These are phyloP conservation scores for Platynereis dumerilii DNA, from an alignment of 2,888 invertebrate genomes.

Conservation along the genomic window DNA sequence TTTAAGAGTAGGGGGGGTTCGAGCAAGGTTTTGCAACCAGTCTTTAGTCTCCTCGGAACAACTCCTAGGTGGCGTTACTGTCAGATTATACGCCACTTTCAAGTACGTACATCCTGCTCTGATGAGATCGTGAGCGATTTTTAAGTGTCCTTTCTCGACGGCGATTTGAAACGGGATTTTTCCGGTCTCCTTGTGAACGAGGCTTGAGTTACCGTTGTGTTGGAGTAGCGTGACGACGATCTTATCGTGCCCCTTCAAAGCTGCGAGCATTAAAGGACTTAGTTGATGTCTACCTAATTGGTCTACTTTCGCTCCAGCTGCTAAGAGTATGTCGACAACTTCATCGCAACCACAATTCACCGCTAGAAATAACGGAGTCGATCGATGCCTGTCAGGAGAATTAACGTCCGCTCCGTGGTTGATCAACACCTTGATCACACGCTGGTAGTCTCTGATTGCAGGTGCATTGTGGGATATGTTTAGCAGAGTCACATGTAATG, in stretches of 20 bases:
- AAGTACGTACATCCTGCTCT: slow-evolving; percentile 17
- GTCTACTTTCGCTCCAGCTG: slow-evolving; percentile 22
- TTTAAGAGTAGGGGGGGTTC: slow-evolving; percentile 4
- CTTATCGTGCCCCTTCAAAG: slow-evolving; percentile 26
- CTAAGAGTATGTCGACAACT: slow-evolving; percentile 19
- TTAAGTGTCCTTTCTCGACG: slow-evolving; percentile 19
- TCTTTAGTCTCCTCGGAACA: not conserved
- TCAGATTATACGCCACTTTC: not conserved
- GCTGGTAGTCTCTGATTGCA: slow-evolving; percentile 7
- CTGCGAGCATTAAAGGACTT: slow-evolving; percentile 26
- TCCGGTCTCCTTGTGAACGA: slow-evolving; percentile 6
- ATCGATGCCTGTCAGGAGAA: slow-evolving; percentile 16
- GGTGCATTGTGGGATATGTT: slow-evolving; percentile 21
- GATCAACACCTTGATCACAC: slow-evolving; percentile 21
- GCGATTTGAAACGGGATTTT: slow-evolving; percentile 23
- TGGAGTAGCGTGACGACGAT: slow-evolving; percentile 14
- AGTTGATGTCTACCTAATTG: slow-evolving; percentile 23
- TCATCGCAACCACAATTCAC: slow-evolving; percentile 24
- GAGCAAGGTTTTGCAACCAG: slow-evolving; percentile 5
- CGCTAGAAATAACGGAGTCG: slow-evolving; percentile 31
- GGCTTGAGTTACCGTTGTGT: slow-evolving; percentile 26
- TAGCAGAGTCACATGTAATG: slow-evolving; percentile 29
- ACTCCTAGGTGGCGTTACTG: slow-evolving; percentile 1
- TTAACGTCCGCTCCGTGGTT: slow-evolving; percentile 21
- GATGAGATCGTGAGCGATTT: slow-evolving; percentile 21